Evolutionary conservation across 2,888 invertebrate species (phyloP).

Genomic region (Conops quadrifasciatus): DNA sequence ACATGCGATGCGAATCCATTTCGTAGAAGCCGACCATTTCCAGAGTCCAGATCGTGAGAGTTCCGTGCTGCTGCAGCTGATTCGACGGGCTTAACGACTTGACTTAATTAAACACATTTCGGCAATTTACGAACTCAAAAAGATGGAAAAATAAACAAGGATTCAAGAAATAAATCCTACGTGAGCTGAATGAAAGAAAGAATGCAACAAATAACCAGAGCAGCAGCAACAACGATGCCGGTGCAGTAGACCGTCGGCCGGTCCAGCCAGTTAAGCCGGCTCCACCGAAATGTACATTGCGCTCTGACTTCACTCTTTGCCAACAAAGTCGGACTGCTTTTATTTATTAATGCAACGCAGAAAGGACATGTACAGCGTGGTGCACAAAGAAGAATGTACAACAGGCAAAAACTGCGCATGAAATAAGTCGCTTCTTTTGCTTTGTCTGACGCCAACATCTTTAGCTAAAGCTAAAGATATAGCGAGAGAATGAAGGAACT

Average conservation of each 20-base stretch:
- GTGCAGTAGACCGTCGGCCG: not conserved
- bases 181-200: conserved; percentile 5
- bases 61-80: not conserved
- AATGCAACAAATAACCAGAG: not conserved
- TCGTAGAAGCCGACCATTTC: too few relatives aligned
- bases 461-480: too few relatives aligned
- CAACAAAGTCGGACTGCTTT: not conserved
- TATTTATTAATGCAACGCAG: conserved; percentile 19
- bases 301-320: conserved; percentile 13
- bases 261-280: not conserved
- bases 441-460: too few relatives aligned
- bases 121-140: conserved; percentile 28
- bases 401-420: too few relatives aligned
- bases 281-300: not conserved
- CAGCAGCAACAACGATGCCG: not conserved
- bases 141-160: not conserved
- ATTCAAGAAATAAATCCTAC: conserved; percentile 7
- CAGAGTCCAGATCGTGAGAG: too few relatives aligned
- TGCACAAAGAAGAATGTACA: too few relatives aligned
- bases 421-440: too few relatives aligned
- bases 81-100: conserved; percentile 5
- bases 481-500: too few relatives aligned
- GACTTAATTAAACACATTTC: conserved; percentile 34
- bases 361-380: conserved; percentile 8
- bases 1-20: too few relatives aligned